phyloP scores from a whole-genome alignment of 2,113 vertebrate species.

The Microtus oregoni region DNA sequence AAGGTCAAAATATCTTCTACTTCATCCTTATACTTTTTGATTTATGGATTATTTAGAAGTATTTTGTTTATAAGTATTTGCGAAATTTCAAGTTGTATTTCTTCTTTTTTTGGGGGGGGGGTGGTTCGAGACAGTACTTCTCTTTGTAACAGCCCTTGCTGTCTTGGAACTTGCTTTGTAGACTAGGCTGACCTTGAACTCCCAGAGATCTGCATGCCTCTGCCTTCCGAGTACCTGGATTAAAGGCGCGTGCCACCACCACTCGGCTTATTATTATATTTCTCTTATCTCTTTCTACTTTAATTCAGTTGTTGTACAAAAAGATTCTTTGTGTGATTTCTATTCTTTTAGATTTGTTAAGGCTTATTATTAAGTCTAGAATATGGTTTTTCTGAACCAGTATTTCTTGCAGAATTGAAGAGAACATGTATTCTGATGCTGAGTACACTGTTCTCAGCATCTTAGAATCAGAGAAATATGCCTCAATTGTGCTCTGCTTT shows the following conservation, averaged over 20 bases:
- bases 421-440: background rate
- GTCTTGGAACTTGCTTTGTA: no score
- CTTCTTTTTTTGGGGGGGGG: background rate
- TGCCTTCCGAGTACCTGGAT: no score
- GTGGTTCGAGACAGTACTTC: no score
- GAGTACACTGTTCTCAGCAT: background rate
- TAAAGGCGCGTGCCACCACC: no score
- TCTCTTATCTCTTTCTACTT: background rate
- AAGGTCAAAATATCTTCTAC: background rate
- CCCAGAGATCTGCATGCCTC: no score
- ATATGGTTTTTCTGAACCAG: background rate
- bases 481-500: background rate
- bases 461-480: background rate
- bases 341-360: background rate
- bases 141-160: no score
- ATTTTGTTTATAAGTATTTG: background rate
- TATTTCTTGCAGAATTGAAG: background rate
- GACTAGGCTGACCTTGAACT: no score
- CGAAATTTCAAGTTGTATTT: background rate
- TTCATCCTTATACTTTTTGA: background rate
- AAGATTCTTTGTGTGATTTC: background rate
- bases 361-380: background rate
- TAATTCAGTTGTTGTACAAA: background rate
- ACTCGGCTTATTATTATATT: background rate
- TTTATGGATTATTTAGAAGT: background rate